Evolutionary conservation across 2,888 invertebrate species (phyloP).

Genomic region (Metopia argyrocephala): DNA sequence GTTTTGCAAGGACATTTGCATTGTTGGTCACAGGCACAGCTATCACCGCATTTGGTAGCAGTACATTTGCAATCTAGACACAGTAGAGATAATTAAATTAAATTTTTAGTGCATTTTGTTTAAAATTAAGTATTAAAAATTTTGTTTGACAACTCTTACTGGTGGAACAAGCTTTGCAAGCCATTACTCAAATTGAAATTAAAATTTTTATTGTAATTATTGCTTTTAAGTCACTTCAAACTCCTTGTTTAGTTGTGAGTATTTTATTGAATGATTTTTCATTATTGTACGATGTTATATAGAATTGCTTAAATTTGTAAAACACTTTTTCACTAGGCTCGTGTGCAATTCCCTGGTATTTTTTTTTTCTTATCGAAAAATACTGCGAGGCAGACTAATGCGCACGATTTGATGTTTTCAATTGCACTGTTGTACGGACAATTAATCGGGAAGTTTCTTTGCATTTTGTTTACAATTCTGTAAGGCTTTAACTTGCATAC

Average conservation of each 20-base stretch:
- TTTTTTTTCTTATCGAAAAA: too few species aligned
- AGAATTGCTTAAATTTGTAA: slow-evolving; percentile 29
- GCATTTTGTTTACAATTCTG: background rate
- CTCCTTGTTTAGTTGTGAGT: background rate
- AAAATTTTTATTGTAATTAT: background rate
- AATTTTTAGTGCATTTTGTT: background rate
- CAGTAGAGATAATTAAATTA: slow-evolving; percentile 3
- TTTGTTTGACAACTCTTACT: slow-evolving; percentile 65
- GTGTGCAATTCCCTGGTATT: slow-evolving; percentile 50
- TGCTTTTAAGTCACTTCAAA: slow-evolving; percentile 4
- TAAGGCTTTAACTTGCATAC: too few species aligned
- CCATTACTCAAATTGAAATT: slow-evolving; percentile 62
- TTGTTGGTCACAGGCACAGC: slow-evolving; percentile 70
- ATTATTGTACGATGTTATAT: background rate
- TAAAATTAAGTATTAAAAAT: background rate
- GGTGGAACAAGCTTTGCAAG: slow-evolving; percentile 72
- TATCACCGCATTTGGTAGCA: slow-evolving; percentile 71
- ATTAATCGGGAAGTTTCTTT: slow-evolving; percentile 11
- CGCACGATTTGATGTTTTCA: too few species aligned
- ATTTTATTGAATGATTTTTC: background rate
- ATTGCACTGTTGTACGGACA: too few species aligned
- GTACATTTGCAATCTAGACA: slow-evolving; percentile 71
- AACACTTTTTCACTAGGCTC: slow-evolving; percentile 18
- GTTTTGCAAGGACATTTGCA: slow-evolving; percentile 71
- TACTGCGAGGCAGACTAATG: too few species aligned